phyloP scores from a whole-genome alignment of 2,888 invertebrate species.

The Deroplatys truncata region DNA sequence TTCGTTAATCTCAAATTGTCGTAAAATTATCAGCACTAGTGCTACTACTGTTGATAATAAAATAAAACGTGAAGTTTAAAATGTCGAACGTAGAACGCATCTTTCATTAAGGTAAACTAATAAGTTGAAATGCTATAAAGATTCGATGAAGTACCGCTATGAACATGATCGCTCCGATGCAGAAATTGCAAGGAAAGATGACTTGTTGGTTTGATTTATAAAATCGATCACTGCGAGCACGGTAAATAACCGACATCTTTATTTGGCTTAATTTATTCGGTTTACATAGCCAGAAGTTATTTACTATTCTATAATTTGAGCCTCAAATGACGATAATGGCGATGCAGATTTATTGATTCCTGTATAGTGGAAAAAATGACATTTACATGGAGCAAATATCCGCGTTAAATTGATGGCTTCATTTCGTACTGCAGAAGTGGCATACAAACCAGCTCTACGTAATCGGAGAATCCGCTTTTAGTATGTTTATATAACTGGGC shows the following conservation, averaged over 20 bases:
- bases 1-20: no score
- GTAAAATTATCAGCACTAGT: no score
- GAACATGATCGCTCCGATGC: no score
- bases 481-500: not conserved
- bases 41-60: no score
- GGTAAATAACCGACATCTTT: not conserved
- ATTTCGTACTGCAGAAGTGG: not conserved
- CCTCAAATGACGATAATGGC: not conserved
- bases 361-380: not conserved
- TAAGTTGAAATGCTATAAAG: no score
- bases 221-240: no score
- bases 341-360: not conserved
- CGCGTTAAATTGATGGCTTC: not conserved
- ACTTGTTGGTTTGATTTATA: no score
- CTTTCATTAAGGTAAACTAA: no score
- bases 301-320: not conserved
- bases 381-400: not conserved
- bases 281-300: not conserved
- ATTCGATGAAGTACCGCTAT: no score
- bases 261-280: not conserved
- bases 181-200: no score
- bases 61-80: no score
- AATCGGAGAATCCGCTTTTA: not conserved
- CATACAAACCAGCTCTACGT: not conserved
- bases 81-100: no score